These are phyloP conservation scores for Eupithecia insigniata DNA, from an alignment of 2,888 invertebrate species.

Conservation along the genomic window DNA sequence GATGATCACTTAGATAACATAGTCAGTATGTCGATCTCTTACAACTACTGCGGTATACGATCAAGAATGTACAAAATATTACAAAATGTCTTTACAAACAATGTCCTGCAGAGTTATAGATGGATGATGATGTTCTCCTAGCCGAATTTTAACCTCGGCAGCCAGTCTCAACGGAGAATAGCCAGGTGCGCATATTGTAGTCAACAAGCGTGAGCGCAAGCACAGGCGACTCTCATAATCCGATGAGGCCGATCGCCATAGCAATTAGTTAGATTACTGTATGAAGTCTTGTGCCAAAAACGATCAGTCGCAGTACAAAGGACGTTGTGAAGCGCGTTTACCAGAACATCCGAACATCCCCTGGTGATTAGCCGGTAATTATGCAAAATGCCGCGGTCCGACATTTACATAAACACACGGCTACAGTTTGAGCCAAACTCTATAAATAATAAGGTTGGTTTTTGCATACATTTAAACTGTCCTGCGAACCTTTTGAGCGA, in stretches of 20 bases:
- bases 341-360: slow-evolving; percentile 41
- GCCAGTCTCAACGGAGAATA: no score
- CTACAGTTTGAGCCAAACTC: slow-evolving; percentile 35
- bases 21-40: no score
- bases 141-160: no score
- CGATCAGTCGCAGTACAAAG: slow-evolving; percentile 13
- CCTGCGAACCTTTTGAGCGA: not conserved
- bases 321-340: slow-evolving; percentile 18
- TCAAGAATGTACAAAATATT: no score
- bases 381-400: slow-evolving; percentile 48
- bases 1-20: no score
- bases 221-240: no score
- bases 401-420: slow-evolving; percentile 51
- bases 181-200: no score
- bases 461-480: not conserved
- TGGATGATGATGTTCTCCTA: no score
- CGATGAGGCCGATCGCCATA: not conserved
- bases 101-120: no score
- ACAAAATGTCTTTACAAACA: no score
- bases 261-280: not conserved
- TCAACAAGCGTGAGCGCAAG: not conserved
- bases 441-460: slow-evolving; percentile 9
- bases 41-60: no score
- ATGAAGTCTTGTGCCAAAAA: slow-evolving; percentile 4
- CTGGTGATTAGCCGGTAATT: slow-evolving; percentile 56